These are phyloP conservation scores for Dicrostonyx torquatus DNA, from an alignment of 2,797 vertebrate species.

Conservation along the genomic window DNA sequence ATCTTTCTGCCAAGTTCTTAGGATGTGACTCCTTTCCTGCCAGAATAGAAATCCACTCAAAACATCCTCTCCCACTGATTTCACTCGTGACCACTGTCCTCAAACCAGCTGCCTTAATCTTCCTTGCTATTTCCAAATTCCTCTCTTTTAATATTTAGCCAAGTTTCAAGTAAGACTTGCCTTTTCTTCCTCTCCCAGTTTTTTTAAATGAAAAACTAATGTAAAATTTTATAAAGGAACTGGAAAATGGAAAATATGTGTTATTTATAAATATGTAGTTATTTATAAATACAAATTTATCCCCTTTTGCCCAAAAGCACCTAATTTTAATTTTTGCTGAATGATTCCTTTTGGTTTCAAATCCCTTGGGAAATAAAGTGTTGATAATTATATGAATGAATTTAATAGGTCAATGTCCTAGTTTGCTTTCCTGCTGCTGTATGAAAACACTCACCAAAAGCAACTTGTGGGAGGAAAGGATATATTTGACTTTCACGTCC, in stretches of 20 bases:
- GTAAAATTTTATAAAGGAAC: not conserved
- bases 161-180: not conserved
- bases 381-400: not conserved
- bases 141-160: not conserved
- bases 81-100: not conserved
- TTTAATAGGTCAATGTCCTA: not conserved
- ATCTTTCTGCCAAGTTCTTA: slow-evolving; percentile 47
- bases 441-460: not conserved
- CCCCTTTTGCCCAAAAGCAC: not conserved
- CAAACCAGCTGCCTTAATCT: not conserved
- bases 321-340: not conserved
- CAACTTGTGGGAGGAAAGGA: not conserved
- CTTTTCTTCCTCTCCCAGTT: not conserved
- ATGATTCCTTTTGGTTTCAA: not conserved
- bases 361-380: not conserved
- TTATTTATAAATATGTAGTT: not conserved
- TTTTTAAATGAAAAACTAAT: not conserved
- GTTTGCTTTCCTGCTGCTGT: not conserved
- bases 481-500: not conserved
- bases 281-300: not conserved
- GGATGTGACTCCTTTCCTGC: slow-evolving; percentile 13
- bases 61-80: not conserved
- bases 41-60: not conserved
- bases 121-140: not conserved
- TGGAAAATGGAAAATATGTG: not conserved